A percentile compares a stretch with the other conserved stretches of the same genome.
Evolutionary conservation across 2,113 vertebrate species (phyloP).

Genomic region (Brachypodius melanocephalos): DNA sequence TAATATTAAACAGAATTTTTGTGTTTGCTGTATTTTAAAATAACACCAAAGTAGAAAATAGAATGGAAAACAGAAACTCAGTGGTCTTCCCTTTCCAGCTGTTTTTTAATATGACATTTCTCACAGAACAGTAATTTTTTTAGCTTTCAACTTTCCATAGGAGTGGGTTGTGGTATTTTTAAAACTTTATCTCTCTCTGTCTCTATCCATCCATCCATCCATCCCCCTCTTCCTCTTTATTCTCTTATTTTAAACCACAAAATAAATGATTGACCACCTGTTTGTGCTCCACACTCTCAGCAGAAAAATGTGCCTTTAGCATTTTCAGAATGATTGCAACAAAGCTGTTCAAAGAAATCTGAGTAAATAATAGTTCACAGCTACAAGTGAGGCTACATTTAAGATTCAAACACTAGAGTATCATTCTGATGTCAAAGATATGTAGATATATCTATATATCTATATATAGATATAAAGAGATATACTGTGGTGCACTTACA

Average conservation of each 20-base stretch:
- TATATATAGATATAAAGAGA: not conserved
- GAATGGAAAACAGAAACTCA: not conserved
- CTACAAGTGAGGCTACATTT: not conserved
- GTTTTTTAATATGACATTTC: not conserved
- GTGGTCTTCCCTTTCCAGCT: not conserved
- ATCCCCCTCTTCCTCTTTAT: not conserved
- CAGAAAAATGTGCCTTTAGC: slow-evolving; percentile 42
- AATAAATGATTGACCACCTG: slow-evolving; percentile 5
- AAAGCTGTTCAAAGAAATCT: not conserved
- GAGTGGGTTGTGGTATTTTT: not conserved
- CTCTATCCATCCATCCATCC: not conserved
- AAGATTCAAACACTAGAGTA: not conserved
- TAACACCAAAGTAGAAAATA: not conserved
- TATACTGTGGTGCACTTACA: not conserved
- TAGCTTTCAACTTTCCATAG: not conserved
- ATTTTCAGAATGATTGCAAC: slow-evolving; percentile 47
- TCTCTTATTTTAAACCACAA: not conserved
- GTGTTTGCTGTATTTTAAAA: not conserved
- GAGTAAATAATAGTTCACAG: slow-evolving; percentile 33
- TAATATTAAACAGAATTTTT: not conserved
- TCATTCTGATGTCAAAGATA: not conserved
- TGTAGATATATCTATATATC: not conserved
- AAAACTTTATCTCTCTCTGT: not conserved
- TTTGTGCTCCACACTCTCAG: slow-evolving; percentile 17
- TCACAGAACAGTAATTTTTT: not conserved